Evolutionary conservation across 1,140 invertebrate genomes (phyloP), one percentile per base, ranked within the genome.

Genomic region (Leptinotarsa lineolata): DNA sequence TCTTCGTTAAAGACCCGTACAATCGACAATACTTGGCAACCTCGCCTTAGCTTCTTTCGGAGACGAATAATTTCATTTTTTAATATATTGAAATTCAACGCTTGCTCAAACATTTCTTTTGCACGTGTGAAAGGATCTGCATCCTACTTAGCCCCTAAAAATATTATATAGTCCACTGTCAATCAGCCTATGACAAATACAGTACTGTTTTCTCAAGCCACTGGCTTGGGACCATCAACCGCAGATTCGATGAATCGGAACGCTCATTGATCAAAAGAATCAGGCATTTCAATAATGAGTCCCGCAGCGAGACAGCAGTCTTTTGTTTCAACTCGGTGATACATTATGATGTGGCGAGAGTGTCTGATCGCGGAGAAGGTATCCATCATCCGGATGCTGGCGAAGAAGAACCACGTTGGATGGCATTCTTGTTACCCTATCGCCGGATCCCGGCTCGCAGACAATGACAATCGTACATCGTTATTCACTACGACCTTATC

Each of bases 401-500:
- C 24, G 61, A 21, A 30, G 64, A 39, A 18, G 30, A 66, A 66
- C 22, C 64, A 66, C 18, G 64, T 66, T 66, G 48, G 15, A 54
- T 54, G 39, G 64, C 64, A 66, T 66, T 66, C 64, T 46, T 66
- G 22, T 66, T 66, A 30, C 22, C 64, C 22, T 66, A 66, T 66
- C 64, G 22, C 30, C 39, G 18, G 64, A 66, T 66, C 64, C 64
- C n/a, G 64, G 64, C 13, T 66, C 39, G 64, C 67, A 58, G 15
- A 68, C 67, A 68, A 68, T 68, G 46, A 68, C 67, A 68, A 54
- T 68, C 67, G 67, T 44, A 67, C 65, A 67, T 45, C 67, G 67
- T 68, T 68, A 68, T 68, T 54, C 67, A 68, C 67, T 68, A 58
- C 16, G 18, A 16, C 21, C 67, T 68, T 68, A 68, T 68, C 67